phyloP scores from a whole-genome alignment of 2,888 invertebrate species.

The Cryptophagus acutangulus region DNA sequence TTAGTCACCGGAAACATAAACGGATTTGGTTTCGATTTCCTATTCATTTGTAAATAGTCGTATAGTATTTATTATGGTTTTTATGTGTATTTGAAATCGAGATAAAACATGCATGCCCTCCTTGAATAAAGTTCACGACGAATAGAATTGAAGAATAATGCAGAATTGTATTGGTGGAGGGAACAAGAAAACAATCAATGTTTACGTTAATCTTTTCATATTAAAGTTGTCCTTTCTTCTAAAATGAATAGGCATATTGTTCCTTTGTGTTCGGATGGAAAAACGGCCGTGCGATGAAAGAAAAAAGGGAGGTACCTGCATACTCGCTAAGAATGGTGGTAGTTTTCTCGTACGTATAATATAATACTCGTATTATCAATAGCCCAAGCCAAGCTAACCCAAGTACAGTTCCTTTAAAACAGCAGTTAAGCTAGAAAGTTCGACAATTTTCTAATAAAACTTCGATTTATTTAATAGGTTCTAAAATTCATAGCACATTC shows the following conservation, averaged over 20 bases:
- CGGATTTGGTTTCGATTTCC: too few species aligned
- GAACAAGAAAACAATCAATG: too few species aligned
- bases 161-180: too few species aligned
- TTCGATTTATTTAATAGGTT: constrained; percentile 36
- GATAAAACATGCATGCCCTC: too few species aligned
- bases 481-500: constrained; percentile 34
- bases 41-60: too few species aligned
- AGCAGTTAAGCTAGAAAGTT: constrained; percentile 15
- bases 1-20: too few species aligned
- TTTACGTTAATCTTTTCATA: neutral
- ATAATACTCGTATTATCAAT: constrained; percentile 12
- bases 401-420: constrained; percentile 11
- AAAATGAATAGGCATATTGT: neutral
- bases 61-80: too few species aligned
- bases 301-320: constrained; percentile 6
- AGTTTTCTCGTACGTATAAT: too few species aligned
- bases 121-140: too few species aligned
- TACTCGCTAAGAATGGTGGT: neutral
- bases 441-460: constrained; percentile 32
- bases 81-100: too few species aligned
- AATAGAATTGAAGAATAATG: too few species aligned
- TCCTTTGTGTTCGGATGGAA: neutral
- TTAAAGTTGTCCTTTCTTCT: neutral
- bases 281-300: too few species aligned
- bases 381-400: constrained; percentile 2